A percentile compares a stretch with the other conserved stretches of the same genome.
phyloP scores from a whole-genome alignment of 2,113 vertebrate species.

The Marcusenius ussheri region DNA sequence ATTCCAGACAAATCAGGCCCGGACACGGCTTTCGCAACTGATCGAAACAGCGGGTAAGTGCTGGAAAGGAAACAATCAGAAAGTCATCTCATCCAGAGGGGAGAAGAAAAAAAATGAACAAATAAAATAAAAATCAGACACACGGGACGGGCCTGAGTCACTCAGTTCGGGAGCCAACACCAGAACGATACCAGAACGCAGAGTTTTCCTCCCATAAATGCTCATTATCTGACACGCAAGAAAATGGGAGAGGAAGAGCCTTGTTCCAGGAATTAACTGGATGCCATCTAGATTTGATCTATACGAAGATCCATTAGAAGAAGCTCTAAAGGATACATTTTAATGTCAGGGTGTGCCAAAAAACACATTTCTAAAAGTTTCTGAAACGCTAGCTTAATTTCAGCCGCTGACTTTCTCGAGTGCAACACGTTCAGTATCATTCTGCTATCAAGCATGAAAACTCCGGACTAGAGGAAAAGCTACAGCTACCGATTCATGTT shows the following conservation, averaged over 20 bases:
- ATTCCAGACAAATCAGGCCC: neutral
- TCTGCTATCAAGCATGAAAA: neutral
- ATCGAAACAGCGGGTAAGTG: neutral
- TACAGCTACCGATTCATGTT: neutral
- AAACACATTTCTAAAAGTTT: constrained; percentile 22
- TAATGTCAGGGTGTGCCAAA: neutral
- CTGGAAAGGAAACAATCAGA: neutral
- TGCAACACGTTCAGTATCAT: neutral
- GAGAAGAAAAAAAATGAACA: neutral
- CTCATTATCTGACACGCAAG: neutral
- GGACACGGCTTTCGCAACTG: neutral
- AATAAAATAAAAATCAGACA: constrained; percentile 9
- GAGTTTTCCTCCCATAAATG: neutral
- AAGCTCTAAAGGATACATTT: constrained; percentile 47
- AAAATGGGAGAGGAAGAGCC: neutral
- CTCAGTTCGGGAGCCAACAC: neutral
- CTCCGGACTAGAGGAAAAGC: neutral
- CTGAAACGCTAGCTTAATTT: constrained; percentile 3
- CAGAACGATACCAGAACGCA: neutral
- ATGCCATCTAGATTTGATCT: constrained; percentile 53
- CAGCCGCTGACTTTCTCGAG: neutral
- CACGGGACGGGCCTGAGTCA: neutral
- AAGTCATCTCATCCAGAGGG: neutral
- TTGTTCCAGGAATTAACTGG: constrained; percentile 42
- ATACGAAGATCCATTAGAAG: constrained; percentile 49